A percentile compares a stretch with the other conserved stretches of the same genome.
phyloP scores from a whole-genome alignment of 1,140 invertebrate species.

The Triops cancriformis region DNA sequence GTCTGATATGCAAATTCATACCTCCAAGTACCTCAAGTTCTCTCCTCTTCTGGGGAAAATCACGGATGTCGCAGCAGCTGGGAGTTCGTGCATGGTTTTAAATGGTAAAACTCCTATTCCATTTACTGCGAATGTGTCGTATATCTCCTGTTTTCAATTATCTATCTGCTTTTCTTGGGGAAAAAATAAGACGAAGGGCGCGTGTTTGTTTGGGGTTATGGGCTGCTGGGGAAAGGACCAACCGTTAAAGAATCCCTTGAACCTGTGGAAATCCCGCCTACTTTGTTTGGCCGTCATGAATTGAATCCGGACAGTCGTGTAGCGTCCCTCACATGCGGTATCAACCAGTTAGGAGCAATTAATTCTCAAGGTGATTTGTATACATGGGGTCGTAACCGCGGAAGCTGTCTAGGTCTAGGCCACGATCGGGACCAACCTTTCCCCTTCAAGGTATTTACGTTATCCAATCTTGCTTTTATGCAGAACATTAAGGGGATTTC shows the following conservation, averaged over 20 bases:
- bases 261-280: conserved; percentile 63
- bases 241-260: conserved; percentile 51
- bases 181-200: conserved; percentile 63
- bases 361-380: conserved; percentile 72
- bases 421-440: conserved; percentile 72
- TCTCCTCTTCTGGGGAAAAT: conserved; percentile 61
- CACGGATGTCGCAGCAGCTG: conserved; percentile 70
- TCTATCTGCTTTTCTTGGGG: conserved; percentile 32
- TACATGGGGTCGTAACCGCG: conserved; percentile 81
- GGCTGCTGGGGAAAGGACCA: conserved; percentile 80
- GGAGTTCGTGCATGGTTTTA: conserved; percentile 72
- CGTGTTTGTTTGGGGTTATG: conserved; percentile 88
- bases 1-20: conserved; percentile 43
- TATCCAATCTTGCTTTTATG: conserved; percentile 25
- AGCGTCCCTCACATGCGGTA: conserved; percentile 56
- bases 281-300: conserved; percentile 75
- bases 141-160: conserved; percentile 27
- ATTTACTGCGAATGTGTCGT: conserved; percentile 26
- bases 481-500: conserved; percentile 18
- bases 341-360: conserved; percentile 69
- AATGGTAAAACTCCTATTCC: conserved; percentile 52
- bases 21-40: conserved; percentile 55
- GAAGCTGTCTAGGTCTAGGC: conserved; percentile 72
- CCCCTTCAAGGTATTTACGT: conserved; percentile 60
- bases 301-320: conserved; percentile 62